phyloP scores from a whole-genome alignment of 1,140 invertebrate genomes.

The Drosophila santomea region DNA sequence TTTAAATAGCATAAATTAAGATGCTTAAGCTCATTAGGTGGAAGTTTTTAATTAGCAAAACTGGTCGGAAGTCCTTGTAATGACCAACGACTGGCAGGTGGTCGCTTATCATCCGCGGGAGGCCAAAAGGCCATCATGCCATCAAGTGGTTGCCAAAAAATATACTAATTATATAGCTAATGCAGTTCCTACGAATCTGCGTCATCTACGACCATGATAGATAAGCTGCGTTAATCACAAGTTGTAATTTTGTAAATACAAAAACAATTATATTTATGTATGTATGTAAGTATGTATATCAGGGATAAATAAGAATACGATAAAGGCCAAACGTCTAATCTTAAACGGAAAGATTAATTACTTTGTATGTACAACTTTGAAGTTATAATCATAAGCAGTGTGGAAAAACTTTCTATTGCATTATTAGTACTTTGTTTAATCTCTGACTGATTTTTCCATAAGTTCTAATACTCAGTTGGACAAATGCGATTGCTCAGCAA shows the following conservation, averaged over 20 bases:
- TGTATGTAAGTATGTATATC: too few relatives aligned
- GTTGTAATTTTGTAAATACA: too few relatives aligned
- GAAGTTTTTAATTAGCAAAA: slow-evolving; percentile 48
- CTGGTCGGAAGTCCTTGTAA: slow-evolving; percentile 23
- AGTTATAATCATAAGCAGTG: too few relatives aligned
- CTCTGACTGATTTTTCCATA: too few relatives aligned
- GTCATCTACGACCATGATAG: slow-evolving; percentile 18
- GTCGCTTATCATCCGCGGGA: slow-evolving; percentile 10
- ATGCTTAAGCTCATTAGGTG: slow-evolving; percentile 63
- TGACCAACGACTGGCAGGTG: slow-evolving; percentile 14
- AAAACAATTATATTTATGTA: too few relatives aligned
- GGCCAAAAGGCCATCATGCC: slow-evolving; percentile 36
- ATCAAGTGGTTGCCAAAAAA: slow-evolving; percentile 44
- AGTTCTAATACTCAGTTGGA: too few relatives aligned
- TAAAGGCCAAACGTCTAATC: too few relatives aligned
- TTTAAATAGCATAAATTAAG: slow-evolving; percentile 76
- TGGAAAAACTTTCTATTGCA: too few relatives aligned
- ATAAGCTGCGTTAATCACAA: neutral
- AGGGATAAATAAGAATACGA: too few relatives aligned
- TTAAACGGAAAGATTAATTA: too few relatives aligned
- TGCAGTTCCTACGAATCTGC: slow-evolving; percentile 31
- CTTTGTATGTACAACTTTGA: too few relatives aligned
- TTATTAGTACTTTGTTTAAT: too few relatives aligned
- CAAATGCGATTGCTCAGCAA: neutral
- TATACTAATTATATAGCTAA: slow-evolving; percentile 19